phyloP scores from a whole-genome alignment of 2,113 vertebrate species.

The Gallinago undulata region DNA sequence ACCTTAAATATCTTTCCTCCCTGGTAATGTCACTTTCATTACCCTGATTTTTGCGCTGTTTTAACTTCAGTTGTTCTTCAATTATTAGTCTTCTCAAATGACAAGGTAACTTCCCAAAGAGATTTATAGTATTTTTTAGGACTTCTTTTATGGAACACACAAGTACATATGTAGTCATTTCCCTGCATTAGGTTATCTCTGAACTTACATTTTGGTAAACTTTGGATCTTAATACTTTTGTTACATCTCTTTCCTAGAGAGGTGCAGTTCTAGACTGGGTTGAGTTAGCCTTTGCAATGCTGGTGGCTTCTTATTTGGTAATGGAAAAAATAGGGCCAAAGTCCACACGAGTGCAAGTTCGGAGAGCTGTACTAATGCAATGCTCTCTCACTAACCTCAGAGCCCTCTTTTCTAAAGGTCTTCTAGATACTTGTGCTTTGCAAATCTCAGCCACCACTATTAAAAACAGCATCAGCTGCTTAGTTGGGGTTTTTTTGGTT shows the following conservation, averaged over 20 bases:
- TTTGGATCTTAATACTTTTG: not conserved
- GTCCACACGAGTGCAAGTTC: not conserved
- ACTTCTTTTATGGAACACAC: not conserved
- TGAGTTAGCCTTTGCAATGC: not conserved
- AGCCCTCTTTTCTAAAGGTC: not conserved
- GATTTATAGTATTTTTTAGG: not conserved
- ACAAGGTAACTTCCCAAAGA: not conserved
- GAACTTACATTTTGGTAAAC: not conserved
- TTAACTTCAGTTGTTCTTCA: not conserved
- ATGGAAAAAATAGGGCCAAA: not conserved
- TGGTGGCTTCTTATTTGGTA: not conserved
- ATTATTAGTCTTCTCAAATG: not conserved
- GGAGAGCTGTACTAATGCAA: not conserved
- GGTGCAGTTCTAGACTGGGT: not conserved
- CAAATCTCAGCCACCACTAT: not conserved
- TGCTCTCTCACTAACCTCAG: not conserved
- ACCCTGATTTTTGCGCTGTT: not conserved
- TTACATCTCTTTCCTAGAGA: not conserved
- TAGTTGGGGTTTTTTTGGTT: not conserved
- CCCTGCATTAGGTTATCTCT: not conserved
- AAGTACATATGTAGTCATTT: not conserved
- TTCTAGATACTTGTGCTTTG: not conserved
- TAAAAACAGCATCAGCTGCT: not conserved
- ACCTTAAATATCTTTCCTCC: not conserved
- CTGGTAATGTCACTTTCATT: not conserved